phyloP scores from a whole-genome alignment of 2,888 invertebrate genomes.

The Unio pictorum region DNA sequence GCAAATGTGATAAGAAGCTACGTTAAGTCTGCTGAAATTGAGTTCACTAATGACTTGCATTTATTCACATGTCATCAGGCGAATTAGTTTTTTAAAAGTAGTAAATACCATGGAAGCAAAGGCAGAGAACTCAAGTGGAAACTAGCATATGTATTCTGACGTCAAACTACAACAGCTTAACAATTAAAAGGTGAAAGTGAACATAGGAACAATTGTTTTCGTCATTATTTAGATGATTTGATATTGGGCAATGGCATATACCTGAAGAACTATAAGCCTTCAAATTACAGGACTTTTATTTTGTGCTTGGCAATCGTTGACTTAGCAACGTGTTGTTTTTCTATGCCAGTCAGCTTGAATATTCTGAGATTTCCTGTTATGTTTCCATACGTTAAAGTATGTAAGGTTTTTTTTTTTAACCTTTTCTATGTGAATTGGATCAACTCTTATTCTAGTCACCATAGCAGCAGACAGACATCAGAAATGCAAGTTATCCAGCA shows the following conservation, averaged over 20 bases:
- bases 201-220: conserved; percentile 12
- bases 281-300: conserved; percentile 37
- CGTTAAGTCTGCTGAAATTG: too few relatives aligned
- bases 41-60: too few relatives aligned
- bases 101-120: too few relatives aligned
- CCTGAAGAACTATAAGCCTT: conserved; percentile 24
- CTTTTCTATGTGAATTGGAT: conserved; percentile 20
- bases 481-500: conserved; percentile 9
- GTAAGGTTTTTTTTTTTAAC: conserved; percentile 28
- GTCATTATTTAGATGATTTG: conserved; percentile 28
- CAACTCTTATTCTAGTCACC: conserved; percentile 32
- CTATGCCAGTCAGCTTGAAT: conserved; percentile 36
- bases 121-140: too few relatives aligned
- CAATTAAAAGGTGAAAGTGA: too few relatives aligned
- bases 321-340: conserved; percentile 27
- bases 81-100: too few relatives aligned
- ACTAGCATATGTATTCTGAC: too few relatives aligned
- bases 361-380: conserved; percentile 29
- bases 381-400: conserved; percentile 22
- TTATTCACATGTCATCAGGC: too few relatives aligned
- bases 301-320: conserved; percentile 34
- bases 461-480: conserved; percentile 40
- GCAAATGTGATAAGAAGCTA: too few relatives aligned
- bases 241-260: conserved; percentile 35
- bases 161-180: too few relatives aligned